Percentiles rank a stretch among this genome's conserved stretches.
phyloP scores from a whole-genome alignment of 1,140 invertebrate species.

The Macrocentrus cingulum region DNA sequence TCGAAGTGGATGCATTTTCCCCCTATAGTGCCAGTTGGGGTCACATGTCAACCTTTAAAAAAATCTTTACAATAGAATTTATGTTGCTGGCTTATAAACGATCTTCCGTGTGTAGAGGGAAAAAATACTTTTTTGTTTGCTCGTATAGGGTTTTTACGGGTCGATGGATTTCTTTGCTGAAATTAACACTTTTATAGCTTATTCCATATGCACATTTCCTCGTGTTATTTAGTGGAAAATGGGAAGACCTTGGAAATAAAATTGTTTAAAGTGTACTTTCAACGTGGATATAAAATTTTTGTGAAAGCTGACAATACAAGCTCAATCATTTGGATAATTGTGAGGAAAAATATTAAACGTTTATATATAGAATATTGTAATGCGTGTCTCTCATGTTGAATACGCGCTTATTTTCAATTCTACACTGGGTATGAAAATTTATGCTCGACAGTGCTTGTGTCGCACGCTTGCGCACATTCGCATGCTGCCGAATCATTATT shows the following conservation, averaged over 20 bases:
- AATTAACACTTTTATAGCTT: slow-evolving; percentile 51
- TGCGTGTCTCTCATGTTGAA: too few species aligned
- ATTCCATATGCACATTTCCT: too few species aligned
- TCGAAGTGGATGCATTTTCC: slow-evolving; percentile 12
- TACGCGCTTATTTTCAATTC: too few species aligned
- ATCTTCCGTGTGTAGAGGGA: slow-evolving; percentile 13
- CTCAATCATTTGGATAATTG: too few species aligned
- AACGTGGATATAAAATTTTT: too few species aligned
- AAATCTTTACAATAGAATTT: slow-evolving; percentile 28
- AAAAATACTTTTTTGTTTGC: slow-evolving; percentile 27
- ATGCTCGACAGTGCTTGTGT: slow-evolving; percentile 3
- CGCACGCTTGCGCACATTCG: slow-evolving; percentile 3
- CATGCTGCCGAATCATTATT: slow-evolving; percentile 44
- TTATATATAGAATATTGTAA: too few species aligned
- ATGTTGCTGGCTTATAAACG: slow-evolving; percentile 25
- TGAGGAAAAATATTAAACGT: too few species aligned
- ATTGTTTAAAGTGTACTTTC: too few species aligned
- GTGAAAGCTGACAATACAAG: too few species aligned
- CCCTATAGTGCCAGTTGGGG: slow-evolving; percentile 4
- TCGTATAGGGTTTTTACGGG: slow-evolving; percentile 46
- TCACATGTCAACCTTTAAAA: slow-evolving; percentile 16
- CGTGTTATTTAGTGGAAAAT: too few species aligned
- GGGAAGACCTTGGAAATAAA: too few species aligned
- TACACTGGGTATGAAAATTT: background rate
- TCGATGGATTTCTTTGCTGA: slow-evolving; percentile 47